phyloP scores from a whole-genome alignment of 2,888 invertebrate species.

The Augiades crinisus region DNA sequence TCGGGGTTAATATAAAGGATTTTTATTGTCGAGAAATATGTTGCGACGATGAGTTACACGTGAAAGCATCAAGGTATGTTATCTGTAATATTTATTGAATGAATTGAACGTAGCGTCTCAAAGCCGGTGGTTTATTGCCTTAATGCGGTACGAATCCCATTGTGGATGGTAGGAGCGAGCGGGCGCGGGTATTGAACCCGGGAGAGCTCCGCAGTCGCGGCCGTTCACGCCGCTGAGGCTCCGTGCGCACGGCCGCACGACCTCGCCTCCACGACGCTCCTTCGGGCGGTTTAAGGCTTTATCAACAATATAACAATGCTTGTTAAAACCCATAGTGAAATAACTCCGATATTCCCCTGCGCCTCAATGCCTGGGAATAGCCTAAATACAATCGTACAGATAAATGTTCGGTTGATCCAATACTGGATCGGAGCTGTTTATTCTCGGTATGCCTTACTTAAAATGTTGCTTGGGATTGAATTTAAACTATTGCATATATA shows the following conservation, averaged over 20 bases:
- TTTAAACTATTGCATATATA: no score
- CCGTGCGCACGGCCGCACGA: conserved; percentile 48
- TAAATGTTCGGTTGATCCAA: no score
- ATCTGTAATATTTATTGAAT: background rate
- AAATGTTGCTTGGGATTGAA: no score
- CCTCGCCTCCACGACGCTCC: conserved; percentile 40
- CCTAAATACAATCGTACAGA: no score
- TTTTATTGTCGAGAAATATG: background rate
- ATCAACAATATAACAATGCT: conserved; percentile 40
- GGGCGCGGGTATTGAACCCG: conserved; percentile 74
- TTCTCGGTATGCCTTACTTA: no score
- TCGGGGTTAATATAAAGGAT: background rate
- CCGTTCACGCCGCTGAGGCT: conserved; percentile 36
- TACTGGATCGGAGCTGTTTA: no score
- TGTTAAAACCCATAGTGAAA: conserved; percentile 38
- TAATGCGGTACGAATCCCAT: conserved; percentile 54
- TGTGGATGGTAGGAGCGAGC: conserved; percentile 52
- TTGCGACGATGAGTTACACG: background rate
- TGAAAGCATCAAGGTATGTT: background rate
- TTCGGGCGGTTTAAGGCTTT: conserved; percentile 42
- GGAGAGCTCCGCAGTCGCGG: conserved; percentile 34
- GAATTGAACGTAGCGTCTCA: conserved; percentile 2
- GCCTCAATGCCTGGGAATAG: background rate
- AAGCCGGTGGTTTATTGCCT: conserved; percentile 45
- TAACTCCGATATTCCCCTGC: conserved; percentile 17